Percentiles rank a stretch among this genome's conserved stretches.
Evolutionary conservation across 1,140 invertebrate species (phyloP).

Genomic region (Sesamia nonagrioides): DNA sequence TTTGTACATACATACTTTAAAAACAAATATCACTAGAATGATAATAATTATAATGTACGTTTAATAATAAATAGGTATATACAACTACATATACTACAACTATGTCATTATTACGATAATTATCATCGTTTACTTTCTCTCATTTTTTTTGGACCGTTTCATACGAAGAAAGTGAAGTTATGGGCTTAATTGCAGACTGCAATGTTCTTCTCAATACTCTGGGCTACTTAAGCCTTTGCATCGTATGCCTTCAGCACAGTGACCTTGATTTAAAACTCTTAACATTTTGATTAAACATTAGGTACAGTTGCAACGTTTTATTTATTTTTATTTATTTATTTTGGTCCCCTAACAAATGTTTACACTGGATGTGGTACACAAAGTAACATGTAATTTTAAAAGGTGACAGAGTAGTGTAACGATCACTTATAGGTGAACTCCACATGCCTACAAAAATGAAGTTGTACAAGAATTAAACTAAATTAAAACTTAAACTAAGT

Average conservation of each 20-base stretch:
- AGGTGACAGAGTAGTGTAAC: no score
- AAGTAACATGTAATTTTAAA: no score
- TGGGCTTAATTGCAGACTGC: constrained; percentile 2
- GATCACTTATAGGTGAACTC: no score
- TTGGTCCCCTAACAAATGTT: no score
- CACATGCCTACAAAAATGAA: no score
- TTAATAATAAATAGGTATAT: background rate
- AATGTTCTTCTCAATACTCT: background rate
- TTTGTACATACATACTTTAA: no score
- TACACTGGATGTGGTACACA: no score
- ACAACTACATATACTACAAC: background rate
- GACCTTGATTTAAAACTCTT: constrained; percentile 28
- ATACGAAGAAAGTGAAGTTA: constrained; percentile 9
- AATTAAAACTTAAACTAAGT: no score
- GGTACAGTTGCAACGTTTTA: constrained; percentile 2
- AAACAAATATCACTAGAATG: no score
- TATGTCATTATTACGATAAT: background rate
- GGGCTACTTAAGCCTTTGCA: background rate
- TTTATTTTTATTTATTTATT: no score
- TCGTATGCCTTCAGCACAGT: background rate
- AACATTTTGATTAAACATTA: background rate
- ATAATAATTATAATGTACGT: no score
- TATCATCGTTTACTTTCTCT: constrained; percentile 11
- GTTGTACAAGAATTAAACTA: no score
- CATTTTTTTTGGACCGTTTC: background rate